Base-by-base conservation (phyloP, 2,797 vertebrate species). In the Pangasius larnaudii region DNA sequence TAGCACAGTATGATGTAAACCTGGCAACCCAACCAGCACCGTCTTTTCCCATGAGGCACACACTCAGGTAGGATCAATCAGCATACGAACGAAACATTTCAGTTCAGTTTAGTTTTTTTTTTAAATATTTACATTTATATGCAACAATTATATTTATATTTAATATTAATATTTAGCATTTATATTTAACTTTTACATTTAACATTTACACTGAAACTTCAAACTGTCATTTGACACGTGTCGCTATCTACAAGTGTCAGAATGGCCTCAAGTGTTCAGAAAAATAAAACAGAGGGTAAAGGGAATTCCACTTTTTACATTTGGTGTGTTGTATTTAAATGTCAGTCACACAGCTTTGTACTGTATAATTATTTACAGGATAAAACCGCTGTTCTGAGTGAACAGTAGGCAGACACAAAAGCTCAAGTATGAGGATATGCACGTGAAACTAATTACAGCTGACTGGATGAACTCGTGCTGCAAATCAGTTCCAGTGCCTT, bases 401-500 rank as follows among this genome's bases (percentile, higher is more conserved):
- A 36, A 69, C 19, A 78, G 80, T 5, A 84, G 51, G 78, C 39
- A 87, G 39, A 67, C 46, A 42, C 22, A 51, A 77, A 61, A 53
- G 80, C 46, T 84, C 5, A 8, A 46, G 16, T 78, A 56, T 27
- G 19, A 79, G 33, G 74, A 61, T 71, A 79, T 69, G 71, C 58
- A 75, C 56, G 33, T 63, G 18, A 79, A 79, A 58, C 30, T 33
- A 33, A 10, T 36, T 33, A 22, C 9, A 19, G 22, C 81, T 80
- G 51, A 79, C 49, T 56, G 58, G 81, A 89, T 2, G 53, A 81
- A 61, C 33, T 81, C 78, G 8, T 81, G 56, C 78, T 42, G 33
- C 22, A 81, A 81, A 81, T 61, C 33, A 2, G 33, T 81, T 80
- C 53, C 53, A 56, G 8, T 33, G n/a, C 30, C 4, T 22, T 27